Base-by-base conservation (phyloP, 2,113 vertebrate species). In the Clarias magur region DNA sequence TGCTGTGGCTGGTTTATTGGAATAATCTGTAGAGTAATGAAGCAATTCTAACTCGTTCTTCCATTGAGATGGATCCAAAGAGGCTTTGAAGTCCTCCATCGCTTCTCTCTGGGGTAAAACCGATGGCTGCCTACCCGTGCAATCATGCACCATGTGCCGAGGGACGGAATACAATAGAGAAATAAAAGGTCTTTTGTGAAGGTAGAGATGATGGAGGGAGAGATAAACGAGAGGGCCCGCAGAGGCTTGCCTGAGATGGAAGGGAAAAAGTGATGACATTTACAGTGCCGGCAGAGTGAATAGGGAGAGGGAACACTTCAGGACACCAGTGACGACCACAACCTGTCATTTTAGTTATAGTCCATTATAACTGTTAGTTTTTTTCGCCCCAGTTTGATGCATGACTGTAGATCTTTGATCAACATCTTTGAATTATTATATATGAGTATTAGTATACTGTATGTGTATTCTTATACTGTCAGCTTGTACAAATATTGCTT, bases 41-140 rank as follows among this genome's bases (percentile, higher is more conserved):
- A 95, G 95, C 95, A 95, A 95, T 96, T 96, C 95, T 96, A 95
- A 95, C 96, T 96, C 95, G 96, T 96, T 96, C 96, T 97, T 96
- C 96, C 96, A 96, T 96, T 96, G 95, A 96, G 96, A 95, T 94
- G 94, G 95, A 95, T 96, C 96, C 96, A 96, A 94, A 95, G 94
- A 96, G 95, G 95, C 94, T 95, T 95, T 95, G 94, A 56, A 70
- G 56, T 87, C 76, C 82, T 85, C 63, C 75, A 53, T 83, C 30
- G 73, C 62, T 86, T 81, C 79, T 88, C 87, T 88, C 84, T 88
- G 54, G 70, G 76, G 84, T 78, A 75, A 78, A 86, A 67, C 65
- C 48, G 65, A 87, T 87, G 83, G 88, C 88, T 70, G 87, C 88
- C 88, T 88, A 87, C 81, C 87, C 88, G 59, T 88, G 88, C 88